Conservation (phyloP, 2,888 invertebrate genomes). For the Cerastis leucographa region DNA sequence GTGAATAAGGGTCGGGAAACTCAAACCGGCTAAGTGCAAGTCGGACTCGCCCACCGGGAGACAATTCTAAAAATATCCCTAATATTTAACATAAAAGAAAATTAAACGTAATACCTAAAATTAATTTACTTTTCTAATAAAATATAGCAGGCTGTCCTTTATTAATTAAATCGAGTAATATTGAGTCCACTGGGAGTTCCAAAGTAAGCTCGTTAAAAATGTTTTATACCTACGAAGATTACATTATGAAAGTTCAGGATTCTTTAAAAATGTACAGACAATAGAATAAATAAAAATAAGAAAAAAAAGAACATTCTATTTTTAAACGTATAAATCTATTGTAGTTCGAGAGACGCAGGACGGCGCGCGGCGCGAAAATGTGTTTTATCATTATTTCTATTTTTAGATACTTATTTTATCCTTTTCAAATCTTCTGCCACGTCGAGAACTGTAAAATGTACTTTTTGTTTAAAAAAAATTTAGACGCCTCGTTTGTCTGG, state of each 20-base stretch:
- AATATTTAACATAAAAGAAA: conserved; percentile 22
- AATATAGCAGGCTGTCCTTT: conserved; percentile 13
- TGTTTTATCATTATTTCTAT: conserved; percentile 21
- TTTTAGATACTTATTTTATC: background rate
- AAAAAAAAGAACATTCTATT: conserved; percentile 5
- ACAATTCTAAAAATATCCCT: conserved; percentile 29
- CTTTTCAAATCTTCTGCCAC: background rate
- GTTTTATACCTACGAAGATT: background rate
- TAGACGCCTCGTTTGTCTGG: background rate
- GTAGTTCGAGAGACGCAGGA: background rate
- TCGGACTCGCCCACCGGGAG: too few species aligned
- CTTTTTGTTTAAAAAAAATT: background rate
- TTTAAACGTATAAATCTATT: conserved; percentile 1
- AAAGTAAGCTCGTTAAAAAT: conserved; percentile 33
- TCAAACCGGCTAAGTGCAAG: too few species aligned
- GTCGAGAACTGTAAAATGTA: background rate
- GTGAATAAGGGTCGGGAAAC: too few species aligned
- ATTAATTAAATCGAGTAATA: conserved; percentile 44
- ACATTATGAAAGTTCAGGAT: conserved; percentile 11
- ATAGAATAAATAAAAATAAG: background rate
- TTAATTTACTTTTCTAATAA: conserved; percentile 32
- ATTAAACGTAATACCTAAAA: conserved; percentile 19
- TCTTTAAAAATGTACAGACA: conserved; percentile 2
- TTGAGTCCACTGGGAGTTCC: conserved; percentile 16
- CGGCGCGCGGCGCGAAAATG: conserved; percentile 5